Base-by-base conservation (phyloP, 2,888 invertebrate species). In the Drosophila aldrichi region DNA sequence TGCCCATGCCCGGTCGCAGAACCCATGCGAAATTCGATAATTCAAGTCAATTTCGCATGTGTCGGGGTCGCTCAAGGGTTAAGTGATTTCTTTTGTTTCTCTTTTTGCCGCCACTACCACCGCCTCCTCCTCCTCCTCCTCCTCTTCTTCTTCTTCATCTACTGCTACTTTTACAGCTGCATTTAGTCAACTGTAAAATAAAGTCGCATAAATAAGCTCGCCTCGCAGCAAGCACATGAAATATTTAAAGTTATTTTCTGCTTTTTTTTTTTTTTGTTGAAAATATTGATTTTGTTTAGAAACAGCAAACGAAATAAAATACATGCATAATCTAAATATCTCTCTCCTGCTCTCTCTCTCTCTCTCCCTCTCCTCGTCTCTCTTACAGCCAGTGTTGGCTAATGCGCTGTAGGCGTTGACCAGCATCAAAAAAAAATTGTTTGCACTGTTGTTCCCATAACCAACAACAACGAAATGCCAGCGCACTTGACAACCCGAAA, bases 41-140 rank as follows among this genome's bases (percentile, higher is more conserved):
- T 83, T 83, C 85, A 87, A 83, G 87, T 83, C 84, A 79, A 83
- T 83, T 86, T 81, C 79, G 82, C 76, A 85, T 83, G 83, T 86
- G 81, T 86, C 81, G 86, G 74, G 86, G 77, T 86, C 70, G 86
- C 74, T 77, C 88, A 85, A 85, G 82, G 88, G 84, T 85, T 85
- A 85, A 88, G 84, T 78, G 84, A 88, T 85, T 88, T 85, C 82
- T 82, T 78, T 83, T 71, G 70, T 81, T 81, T 84, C 68, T 54
- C 32, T 55, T 67, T 64, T 64, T 29, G 20, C 57, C 56, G 46
- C 48, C 44, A 0, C 36, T 58, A 7, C 34, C 56, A 34, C 46
- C n/a, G n/a, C n/a, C n/a, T n/a, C n/a, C 54, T 29, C 32, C 5
- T 49, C 1, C 8, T 41, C 25, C 44, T 51, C 43, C 64, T 66